Base-by-base conservation (phyloP, 2,113 vertebrate genomes). In the Sinocyclocheilus rhinocerous region DNA sequence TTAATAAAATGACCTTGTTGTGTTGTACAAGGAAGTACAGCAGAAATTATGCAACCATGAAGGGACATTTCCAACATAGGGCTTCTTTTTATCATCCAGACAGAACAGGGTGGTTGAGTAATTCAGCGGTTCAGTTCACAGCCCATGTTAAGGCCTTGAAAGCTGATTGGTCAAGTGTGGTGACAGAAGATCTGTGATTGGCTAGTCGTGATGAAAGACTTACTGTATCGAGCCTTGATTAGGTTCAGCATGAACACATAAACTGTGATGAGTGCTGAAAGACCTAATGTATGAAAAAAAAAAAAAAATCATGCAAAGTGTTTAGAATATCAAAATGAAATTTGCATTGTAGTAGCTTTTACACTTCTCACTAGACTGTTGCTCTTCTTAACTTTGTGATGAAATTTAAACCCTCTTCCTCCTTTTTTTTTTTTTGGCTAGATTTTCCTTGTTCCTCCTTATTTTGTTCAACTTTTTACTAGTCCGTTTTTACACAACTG, bases 31-130 rank as follows among this genome's bases (percentile, higher is more conserved):
- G 76, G 57, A 84, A 80, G 33, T 86, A 55, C 18, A 81, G 22
- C 18, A 83, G 7, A 57, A 59, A 29, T 88, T 84, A 45, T 29
- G 84, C 29, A 84, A 88, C 24, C 39, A 6, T 70, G 72, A 73
- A 55, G 22, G 75, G 33, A 6, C 42, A 26, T 84, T 86, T 59
- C 86, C 88, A 90, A 81, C 78, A 61, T 81, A 76, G 20, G 84
- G 87, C 88, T 91, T 91, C 85, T 90, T 77, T 89, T 85, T 82
- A 33, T 79, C 18, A 88, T 69, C 33, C 39, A 84, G 59, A 24
- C 90, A 91, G 90, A 86, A 90, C 42, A 45, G 81, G 24, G 29
- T 84, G n/a, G 73, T 92, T 92, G 81, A 89, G 89, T 89, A 93
- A 93, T 86, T 81, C 63, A 87, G 18, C 2, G 11, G 22, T 7